Evolutionary conservation across 2,888 invertebrate species (phyloP).

Genomic region (Seira sanloemensis): DNA sequence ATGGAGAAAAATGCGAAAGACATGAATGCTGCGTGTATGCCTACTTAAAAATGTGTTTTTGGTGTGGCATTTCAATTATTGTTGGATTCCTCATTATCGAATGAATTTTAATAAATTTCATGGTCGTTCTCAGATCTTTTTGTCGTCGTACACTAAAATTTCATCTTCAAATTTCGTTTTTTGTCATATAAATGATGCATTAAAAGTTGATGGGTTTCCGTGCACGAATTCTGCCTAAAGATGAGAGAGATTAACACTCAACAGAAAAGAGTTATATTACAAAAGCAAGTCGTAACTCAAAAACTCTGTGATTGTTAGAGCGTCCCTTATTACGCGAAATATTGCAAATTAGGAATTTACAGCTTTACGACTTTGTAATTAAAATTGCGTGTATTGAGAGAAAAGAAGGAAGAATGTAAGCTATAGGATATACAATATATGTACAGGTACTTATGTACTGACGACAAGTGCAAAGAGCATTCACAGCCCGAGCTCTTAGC

Average conservation of each 20-base stretch:
- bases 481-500: no score
- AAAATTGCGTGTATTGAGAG: not conserved
- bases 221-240: slow-evolving; percentile 47
- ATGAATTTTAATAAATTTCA: slow-evolving; percentile 55
- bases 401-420: no score
- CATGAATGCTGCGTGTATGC: slow-evolving; percentile 35
- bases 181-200: slow-evolving; percentile 38
- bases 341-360: slow-evolving; percentile 1
- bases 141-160: not conserved
- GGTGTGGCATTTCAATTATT: slow-evolving; percentile 56
- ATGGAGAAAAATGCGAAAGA: not conserved
- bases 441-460: no score
- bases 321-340: slow-evolving; percentile 1
- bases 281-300: slow-evolving; percentile 1
- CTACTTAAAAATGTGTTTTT: slow-evolving; percentile 19
- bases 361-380: not conserved
- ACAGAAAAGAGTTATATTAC: not conserved
- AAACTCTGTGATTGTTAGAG: not conserved
- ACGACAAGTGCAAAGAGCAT: no score
- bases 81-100: slow-evolving; percentile 41
- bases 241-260: slow-evolving; percentile 4
- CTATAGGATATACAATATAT: no score
- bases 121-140: slow-evolving; percentile 21
- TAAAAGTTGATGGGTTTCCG: slow-evolving; percentile 39
- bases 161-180: slow-evolving; percentile 17